These are phyloP conservation scores for Halictus rubicundus DNA, from an alignment of 1,140 invertebrate species.

Conservation along the genomic window DNA sequence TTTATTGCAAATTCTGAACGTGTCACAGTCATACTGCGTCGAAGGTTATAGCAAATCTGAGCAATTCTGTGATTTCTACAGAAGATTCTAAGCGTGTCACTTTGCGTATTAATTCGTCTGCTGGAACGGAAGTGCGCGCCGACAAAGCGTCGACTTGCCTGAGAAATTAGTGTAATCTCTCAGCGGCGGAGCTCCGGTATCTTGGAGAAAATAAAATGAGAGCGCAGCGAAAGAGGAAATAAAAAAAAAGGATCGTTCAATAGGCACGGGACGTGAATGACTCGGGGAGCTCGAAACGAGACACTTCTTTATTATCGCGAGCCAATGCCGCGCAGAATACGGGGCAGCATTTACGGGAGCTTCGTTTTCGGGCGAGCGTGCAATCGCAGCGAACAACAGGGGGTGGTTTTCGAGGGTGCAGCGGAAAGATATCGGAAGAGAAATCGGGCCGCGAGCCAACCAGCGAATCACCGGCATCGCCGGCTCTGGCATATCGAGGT, in stretches of 20 bases:
- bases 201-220: no score
- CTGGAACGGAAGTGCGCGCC: no score
- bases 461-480: conserved; percentile 22
- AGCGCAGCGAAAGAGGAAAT: no score
- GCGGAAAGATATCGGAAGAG: conserved; percentile 43
- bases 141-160: no score
- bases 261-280: background rate
- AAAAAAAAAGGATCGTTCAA: background rate
- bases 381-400: background rate
- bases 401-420: conserved; percentile 26
- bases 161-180: no score
- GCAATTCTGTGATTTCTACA: no score
- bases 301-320: conserved; percentile 1
- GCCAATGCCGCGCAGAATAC: background rate
- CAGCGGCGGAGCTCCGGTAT: no score
- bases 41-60: no score
- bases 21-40: no score
- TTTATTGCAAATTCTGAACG: no score
- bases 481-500: conserved; percentile 49
- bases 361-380: background rate
- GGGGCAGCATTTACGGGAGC: conserved; percentile 2
- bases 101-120: no score
- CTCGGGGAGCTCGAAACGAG: background rate
- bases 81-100: no score
- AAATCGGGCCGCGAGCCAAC: conserved; percentile 57